Base-by-base conservation (phyloP, 1,140 invertebrate genomes). In the Drosophila sucinea region DNA sequence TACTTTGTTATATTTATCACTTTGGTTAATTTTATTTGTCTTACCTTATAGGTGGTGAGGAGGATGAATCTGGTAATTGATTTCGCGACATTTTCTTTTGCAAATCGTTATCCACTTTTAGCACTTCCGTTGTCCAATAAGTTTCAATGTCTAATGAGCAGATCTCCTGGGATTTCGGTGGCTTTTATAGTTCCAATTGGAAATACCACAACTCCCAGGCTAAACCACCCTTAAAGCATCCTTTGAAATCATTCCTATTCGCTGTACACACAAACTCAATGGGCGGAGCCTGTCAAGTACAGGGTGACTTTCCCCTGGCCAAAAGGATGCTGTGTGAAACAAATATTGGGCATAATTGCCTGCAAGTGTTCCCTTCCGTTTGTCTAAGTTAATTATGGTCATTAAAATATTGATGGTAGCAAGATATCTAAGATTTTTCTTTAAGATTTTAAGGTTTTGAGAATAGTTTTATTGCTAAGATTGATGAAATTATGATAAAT, bases 31-130 rank as follows among this genome's bases (percentile, higher is more conserved):
- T 25, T 23, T 8, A 41, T 29, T 1, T 10, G 6, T 35, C 58
- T 63, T 63, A 93, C 93, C 92, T 93, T 35, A 93, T 92, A 30
- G 93, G 93, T 10, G 93, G 93, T 4, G 93, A 94, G n/a, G 93
- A 93, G 10, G 93, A 94, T 7, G 93, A 93, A 81, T 94, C 93
- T 11, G 93, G 93, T 51, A 94, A 84, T 70, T 93, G 93, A 91
- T 91, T 92, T 38, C 91, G 82, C 29, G 90, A 92, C 90, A 92
- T 91, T 61, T 77, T 51, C 0, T 47, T 91, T 32, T 30, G 54
- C 23, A 6, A 56, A 40, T 30, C 5, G 3, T 54, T 27, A n/a
- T 40, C 0, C n/a, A 41, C 17, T 55, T 67, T n/a, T 6, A 33
- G 30, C 61, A 63, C 75, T 76, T 75, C 60, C 71, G 66, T n/a